phyloP scores from a whole-genome alignment of 1,140 invertebrate species.

The Aphidius gifuensis region DNA sequence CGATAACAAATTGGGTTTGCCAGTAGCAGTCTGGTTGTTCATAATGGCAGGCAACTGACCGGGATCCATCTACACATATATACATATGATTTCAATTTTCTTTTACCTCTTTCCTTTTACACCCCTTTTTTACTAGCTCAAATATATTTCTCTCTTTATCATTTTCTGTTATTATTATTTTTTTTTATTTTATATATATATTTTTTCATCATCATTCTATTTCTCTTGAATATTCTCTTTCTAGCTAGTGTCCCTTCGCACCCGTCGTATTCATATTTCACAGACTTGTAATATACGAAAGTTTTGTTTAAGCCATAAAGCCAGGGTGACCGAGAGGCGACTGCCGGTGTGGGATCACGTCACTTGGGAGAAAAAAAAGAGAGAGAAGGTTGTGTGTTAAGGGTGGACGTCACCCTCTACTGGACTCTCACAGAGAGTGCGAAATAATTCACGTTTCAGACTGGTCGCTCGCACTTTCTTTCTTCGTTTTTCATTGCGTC shows the following conservation, averaged over 20 bases:
- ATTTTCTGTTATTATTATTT: not conserved
- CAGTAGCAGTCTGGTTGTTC: conserved; percentile 41
- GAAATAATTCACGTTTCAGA: conserved; percentile 49
- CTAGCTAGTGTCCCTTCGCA: conserved; percentile 10
- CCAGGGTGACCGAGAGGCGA: conserved; percentile 27
- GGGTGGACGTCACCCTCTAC: conserved; percentile 34
- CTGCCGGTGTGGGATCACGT: conserved; percentile 14
- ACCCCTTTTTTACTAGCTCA: conserved; percentile 1
- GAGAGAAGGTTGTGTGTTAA: conserved; percentile 24
- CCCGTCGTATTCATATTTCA: conserved; percentile 51
- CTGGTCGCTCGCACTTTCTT: conserved; percentile 24
- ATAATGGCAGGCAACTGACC: conserved; percentile 53
- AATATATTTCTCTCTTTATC: conserved; percentile 5
- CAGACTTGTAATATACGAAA: conserved; percentile 53
- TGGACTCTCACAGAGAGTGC: conserved; percentile 37
- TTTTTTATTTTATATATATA: not conserved
- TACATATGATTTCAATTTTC: conserved; percentile 13
- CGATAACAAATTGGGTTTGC: conserved; percentile 57
- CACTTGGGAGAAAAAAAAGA: conserved; percentile 7
- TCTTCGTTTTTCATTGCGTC: not conserved
- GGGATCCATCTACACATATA: conserved; percentile 33
- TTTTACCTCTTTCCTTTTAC: conserved; percentile 23
- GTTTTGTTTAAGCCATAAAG: conserved; percentile 56
- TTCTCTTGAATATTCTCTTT: conserved; percentile 19
- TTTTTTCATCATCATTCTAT: conserved; percentile 19